A percentile compares a stretch with the other conserved stretches of the same genome.
These are phyloP conservation scores for Mythimna loreyi DNA, from an alignment of 2,888 invertebrate genomes.

Conservation along the genomic window DNA sequence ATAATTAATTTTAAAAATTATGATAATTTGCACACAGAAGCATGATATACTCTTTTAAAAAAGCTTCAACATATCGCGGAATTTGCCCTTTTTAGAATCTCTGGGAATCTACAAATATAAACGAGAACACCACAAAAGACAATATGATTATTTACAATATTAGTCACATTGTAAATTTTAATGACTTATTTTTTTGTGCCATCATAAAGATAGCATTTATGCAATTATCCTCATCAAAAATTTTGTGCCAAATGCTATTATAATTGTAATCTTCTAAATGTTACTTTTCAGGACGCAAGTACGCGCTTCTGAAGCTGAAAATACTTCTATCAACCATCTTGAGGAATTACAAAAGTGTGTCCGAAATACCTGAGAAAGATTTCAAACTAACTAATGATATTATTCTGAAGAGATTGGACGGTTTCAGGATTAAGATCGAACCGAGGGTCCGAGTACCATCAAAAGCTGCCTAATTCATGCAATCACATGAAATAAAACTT, in stretches of 20 bases:
- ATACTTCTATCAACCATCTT: constrained; percentile 93
- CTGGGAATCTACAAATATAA: too few relatives aligned
- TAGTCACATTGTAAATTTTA: too few relatives aligned
- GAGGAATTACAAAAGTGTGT: constrained; percentile 92
- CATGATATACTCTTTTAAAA: not conserved
- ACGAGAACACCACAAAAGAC: too few relatives aligned
- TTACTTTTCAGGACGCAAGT: constrained; percentile 92
- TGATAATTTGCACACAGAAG: not conserved
- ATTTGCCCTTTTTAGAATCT: too few relatives aligned
- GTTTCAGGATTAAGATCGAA: constrained; percentile 93
- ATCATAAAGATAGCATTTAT: too few relatives aligned
- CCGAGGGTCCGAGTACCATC: constrained; percentile 88
- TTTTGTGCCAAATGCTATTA: too few relatives aligned
- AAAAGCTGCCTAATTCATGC: constrained; percentile 34
- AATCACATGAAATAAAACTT: constrained; percentile 7
- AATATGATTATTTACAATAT: too few relatives aligned
- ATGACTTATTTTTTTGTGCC: too few relatives aligned
- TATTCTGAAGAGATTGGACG: constrained; percentile 94
- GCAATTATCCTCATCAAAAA: not conserved
- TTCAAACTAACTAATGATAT: constrained; percentile 93
- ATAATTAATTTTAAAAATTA: too few relatives aligned
- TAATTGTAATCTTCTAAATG: not conserved
- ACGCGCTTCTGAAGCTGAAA: constrained; percentile 94
- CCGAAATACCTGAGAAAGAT: constrained; percentile 92
- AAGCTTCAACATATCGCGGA: not conserved